Evolutionary conservation across 64 coral and sea anemone genomes (phyloP).

Genomic region (Actinia tenebrosa): DNA sequence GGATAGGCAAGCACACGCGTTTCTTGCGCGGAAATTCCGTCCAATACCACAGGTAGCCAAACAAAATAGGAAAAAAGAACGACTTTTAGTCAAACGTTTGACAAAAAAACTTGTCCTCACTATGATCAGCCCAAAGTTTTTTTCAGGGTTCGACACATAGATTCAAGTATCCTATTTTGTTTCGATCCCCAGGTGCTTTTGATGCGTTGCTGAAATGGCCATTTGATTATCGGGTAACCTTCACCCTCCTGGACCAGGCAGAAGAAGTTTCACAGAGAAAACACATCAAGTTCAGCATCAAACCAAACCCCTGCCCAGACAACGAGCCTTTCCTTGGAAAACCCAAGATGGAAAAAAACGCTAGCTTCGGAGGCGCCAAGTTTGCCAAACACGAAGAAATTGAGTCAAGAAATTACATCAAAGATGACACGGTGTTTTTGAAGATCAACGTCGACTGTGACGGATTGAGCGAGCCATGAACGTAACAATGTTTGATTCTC

Average conservation of each 20-base stretch:
- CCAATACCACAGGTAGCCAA: too few species aligned
- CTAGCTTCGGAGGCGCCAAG: conserved; percentile 97
- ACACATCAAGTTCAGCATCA: conserved; percentile 97
- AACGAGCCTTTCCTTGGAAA: conserved; percentile 90
- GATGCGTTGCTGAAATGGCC: conserved; percentile 97
- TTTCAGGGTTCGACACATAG: too few species aligned
- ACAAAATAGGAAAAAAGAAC: too few species aligned
- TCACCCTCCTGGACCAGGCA: conserved; percentile 77
- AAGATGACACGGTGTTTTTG: conserved; percentile 87
- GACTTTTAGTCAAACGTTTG: too few species aligned
- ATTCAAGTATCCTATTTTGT: not conserved
- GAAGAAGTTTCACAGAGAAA: conserved; percentile 69
- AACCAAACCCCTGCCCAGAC: conserved; percentile 84
- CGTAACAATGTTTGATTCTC: not conserved
- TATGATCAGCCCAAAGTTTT: too few species aligned
- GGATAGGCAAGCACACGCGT: too few species aligned
- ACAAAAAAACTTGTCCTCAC: too few species aligned
- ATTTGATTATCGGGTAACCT: conserved; percentile 92
- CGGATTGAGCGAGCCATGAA: conserved; percentile 83
- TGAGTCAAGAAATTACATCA: conserved; percentile 78
- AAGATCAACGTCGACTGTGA: conserved; percentile 89
- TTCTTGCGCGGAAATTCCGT: too few species aligned
- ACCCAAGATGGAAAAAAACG: conserved; percentile 94
- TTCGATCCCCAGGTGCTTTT: conserved; percentile 55
- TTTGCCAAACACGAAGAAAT: conserved; percentile 97